Percentiles rank a stretch among this genome's conserved stretches.
Evolutionary conservation across 2,113 vertebrate species (phyloP).

Genomic region (Xiphorhynchus elegans): DNA sequence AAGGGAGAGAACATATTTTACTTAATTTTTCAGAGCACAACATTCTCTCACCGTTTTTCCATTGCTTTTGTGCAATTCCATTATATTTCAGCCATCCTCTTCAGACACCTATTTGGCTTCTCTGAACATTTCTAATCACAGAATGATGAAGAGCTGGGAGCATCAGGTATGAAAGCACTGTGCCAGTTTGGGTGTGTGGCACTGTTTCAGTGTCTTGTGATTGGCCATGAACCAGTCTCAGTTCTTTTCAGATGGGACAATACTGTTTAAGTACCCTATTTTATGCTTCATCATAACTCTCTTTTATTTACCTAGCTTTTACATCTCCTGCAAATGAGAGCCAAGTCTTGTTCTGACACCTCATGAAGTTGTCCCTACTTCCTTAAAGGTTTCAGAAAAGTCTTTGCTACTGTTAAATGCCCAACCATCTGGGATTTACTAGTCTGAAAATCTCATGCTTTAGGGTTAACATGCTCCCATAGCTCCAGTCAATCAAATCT

Average conservation of each 20-base stretch:
- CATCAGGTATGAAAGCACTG: not conserved
- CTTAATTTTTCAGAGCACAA: not conserved
- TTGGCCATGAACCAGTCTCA: not conserved
- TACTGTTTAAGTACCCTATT: not conserved
- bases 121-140: not conserved
- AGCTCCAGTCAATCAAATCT: not conserved
- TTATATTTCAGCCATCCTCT: not conserved
- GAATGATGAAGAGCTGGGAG: not conserved
- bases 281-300: not conserved
- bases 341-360: not conserved
- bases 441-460: not conserved
- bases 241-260: not conserved
- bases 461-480: not conserved
- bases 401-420: not conserved
- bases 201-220: not conserved
- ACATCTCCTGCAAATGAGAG: not conserved
- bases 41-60: not conserved
- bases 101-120: not conserved
- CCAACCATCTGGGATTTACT: not conserved
- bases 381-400: not conserved
- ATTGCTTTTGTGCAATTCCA: not conserved
- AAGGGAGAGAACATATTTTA: not conserved
- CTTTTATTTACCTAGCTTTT: not conserved
- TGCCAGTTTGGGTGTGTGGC: not conserved
- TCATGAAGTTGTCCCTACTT: slow-evolving; percentile 13